Base-by-base conservation (phyloP, 2,113 vertebrate genomes). In the Noturus placidus region DNA sequence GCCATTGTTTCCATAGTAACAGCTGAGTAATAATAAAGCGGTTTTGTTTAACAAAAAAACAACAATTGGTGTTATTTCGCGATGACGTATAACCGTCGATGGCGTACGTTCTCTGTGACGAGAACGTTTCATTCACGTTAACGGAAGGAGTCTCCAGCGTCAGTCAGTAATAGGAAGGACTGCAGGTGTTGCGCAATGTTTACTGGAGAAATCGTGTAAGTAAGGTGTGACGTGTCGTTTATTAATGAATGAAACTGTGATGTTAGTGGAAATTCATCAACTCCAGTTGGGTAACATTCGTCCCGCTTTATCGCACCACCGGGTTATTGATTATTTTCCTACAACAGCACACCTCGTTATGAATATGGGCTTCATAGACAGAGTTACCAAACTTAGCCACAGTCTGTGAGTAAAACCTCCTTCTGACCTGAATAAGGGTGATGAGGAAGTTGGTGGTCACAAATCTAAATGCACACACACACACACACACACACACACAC, bases 401-500 rank as follows among this genome's bases (percentile, higher is more conserved):
- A 50, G 38, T 46, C 20, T 20, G 5, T n/a, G 25, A n/a, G 13
- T 52, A 17, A 46, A 79, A 78, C n/a, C 74, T 77, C 25, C 74
- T n/a, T 52, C n/a, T 78, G 46, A 52, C 38, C 42, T 50, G 25
- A 77, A 52, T 52, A 46, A 59, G 30, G 79, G 50, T 67, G 59
- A 46, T 83, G 27, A 84, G 20, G 65, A 74, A 35, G 69, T 70
- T 74, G 69, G 30, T 27, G 69, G 52, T 74, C 83, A 38, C 6
- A 0, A 56, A 17, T 72, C 65, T 69, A 25, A 65, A n/a, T 46
- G 42, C 46, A 10, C 46, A 50, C 9, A 50, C 46, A 50, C 46
- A 50, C 9, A 50, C 52, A 54, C 50, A 52, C 9, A 52, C 2
- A 15, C 1, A 50, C 74, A 77, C 42, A 77, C 25, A 77, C 25